phyloP scores from a whole-genome alignment of 2,888 invertebrate genomes.

The Caenorhabditis sp. region DNA sequence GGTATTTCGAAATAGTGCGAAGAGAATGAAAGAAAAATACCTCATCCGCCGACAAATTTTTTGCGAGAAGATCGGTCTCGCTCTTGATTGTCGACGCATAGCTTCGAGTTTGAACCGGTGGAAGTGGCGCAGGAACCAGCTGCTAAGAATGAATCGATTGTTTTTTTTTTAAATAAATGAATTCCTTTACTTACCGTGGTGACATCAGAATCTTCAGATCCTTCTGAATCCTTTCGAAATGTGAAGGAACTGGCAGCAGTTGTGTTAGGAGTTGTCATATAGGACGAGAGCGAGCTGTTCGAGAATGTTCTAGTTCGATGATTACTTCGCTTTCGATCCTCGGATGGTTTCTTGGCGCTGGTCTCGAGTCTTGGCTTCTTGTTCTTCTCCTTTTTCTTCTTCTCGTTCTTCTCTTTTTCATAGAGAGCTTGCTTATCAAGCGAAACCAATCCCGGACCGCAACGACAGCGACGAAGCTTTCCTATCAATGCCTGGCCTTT shows the following conservation, averaged over 20 bases:
- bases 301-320: not conserved
- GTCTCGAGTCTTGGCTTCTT: slow-evolving; percentile 15
- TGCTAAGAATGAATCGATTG: not conserved
- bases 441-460: slow-evolving; percentile 39
- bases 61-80: not conserved
- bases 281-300: slow-evolving; percentile 4
- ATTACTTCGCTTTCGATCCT: slow-evolving; percentile 3
- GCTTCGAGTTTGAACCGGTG: slow-evolving; percentile 24
- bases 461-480: slow-evolving; percentile 40
- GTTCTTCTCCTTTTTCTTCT: slow-evolving; percentile 31
- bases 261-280: slow-evolving; percentile 13
- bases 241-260: not conserved
- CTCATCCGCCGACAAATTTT: not conserved
- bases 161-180: not conserved
- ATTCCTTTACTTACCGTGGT: not conserved
- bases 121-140: slow-evolving; percentile 31
- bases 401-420: slow-evolving; percentile 30
- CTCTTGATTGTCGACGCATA: slow-evolving; percentile 37
- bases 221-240: not conserved
- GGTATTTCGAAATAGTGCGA: too few species aligned
- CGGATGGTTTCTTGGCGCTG: not conserved
- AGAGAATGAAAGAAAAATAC: too few species aligned
- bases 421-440: slow-evolving; percentile 39
- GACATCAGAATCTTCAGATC: not conserved
- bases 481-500: slow-evolving; percentile 56